These are phyloP conservation scores for Drosophila greeni DNA, from an alignment of 2,888 invertebrate genomes.

Conservation along the genomic window DNA sequence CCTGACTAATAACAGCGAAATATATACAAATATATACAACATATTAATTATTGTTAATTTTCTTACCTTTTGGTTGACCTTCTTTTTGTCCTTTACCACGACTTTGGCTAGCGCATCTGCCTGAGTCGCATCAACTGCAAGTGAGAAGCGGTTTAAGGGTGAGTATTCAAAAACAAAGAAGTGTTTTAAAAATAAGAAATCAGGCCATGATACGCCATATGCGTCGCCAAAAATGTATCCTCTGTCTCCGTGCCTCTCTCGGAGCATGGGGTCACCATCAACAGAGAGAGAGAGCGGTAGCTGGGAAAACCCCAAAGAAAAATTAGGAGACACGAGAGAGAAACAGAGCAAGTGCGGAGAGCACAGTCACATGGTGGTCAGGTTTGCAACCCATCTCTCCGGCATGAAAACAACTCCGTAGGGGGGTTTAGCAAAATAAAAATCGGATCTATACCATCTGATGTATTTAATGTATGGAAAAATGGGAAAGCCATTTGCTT, in stretches of 20 bases:
- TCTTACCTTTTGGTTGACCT: slow-evolving; percentile 81
- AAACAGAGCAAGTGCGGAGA: slow-evolving; percentile 2
- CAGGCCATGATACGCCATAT: slow-evolving; percentile 52
- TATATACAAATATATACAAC: not conserved
- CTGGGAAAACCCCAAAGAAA: slow-evolving; percentile 4
- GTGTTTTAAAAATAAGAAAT: slow-evolving; percentile 46
- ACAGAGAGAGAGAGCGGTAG: slow-evolving; percentile 2
- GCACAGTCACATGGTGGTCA: slow-evolving; percentile 32
- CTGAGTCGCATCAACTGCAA: slow-evolving; percentile 67
- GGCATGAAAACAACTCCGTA: slow-evolving; percentile 12
- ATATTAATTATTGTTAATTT: not conserved
- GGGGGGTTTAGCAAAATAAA: slow-evolving; percentile 11
- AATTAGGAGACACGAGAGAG: slow-evolving; percentile 15
- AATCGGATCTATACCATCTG: not conserved
- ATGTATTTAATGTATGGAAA: not conserved
- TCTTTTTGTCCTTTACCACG: slow-evolving; percentile 80
- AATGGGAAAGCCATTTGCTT: too few relatives aligned
- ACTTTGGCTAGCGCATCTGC: slow-evolving; percentile 71
- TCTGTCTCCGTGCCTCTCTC: slow-evolving; percentile 52
- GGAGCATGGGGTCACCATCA: slow-evolving; percentile 21
- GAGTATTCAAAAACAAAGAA: slow-evolving; percentile 31
- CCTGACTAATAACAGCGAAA: not conserved
- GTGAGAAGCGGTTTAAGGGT: slow-evolving; percentile 11
- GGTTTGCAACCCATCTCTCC: slow-evolving; percentile 10
- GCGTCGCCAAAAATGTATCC: slow-evolving; percentile 33